phyloP scores from a whole-genome alignment of 2,888 invertebrate species.

The Cataglyphis rosenhaueri region DNA sequence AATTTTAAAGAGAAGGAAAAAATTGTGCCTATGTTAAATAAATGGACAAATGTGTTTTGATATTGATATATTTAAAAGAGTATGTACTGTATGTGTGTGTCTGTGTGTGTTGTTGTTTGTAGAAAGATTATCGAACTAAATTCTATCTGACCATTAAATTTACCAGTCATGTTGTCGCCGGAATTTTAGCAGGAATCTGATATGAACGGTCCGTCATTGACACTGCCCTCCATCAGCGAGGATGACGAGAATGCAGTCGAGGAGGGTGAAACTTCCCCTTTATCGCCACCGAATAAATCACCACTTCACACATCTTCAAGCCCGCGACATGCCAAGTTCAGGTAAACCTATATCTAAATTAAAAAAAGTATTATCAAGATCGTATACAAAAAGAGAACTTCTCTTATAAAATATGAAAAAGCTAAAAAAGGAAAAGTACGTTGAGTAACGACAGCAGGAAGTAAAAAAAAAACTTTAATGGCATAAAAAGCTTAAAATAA shows the following conservation, averaged over 20 bases:
- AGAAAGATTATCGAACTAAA: background rate
- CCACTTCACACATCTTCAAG: constrained; percentile 87
- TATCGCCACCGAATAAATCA: constrained; percentile 89
- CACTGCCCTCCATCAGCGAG: constrained; percentile 97
- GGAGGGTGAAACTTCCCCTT: constrained; percentile 89
- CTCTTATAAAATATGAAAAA: constrained; percentile 7
- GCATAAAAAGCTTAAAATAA: constrained; percentile 21
- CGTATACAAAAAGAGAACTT: background rate
- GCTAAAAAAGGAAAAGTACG: background rate
- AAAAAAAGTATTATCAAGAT: background rate
- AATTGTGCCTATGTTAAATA: background rate
- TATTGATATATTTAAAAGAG: background rate
- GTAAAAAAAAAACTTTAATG: constrained; percentile 16
- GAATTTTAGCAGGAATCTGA: constrained; percentile 89
- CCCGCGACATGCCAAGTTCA: constrained; percentile 90
- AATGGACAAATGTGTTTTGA: background rate
- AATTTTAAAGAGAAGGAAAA: background rate
- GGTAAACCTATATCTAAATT: constrained; percentile 76
- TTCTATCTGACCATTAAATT: background rate
- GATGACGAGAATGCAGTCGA: constrained; percentile 95
- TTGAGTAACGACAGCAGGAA: background rate
- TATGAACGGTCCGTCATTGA: constrained; percentile 92
- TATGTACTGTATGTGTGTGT: background rate
- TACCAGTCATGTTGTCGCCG: background rate
- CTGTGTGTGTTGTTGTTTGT: background rate